Evolutionary conservation across 2,888 invertebrate species (phyloP).

Genomic region (Acleris literana): DNA sequence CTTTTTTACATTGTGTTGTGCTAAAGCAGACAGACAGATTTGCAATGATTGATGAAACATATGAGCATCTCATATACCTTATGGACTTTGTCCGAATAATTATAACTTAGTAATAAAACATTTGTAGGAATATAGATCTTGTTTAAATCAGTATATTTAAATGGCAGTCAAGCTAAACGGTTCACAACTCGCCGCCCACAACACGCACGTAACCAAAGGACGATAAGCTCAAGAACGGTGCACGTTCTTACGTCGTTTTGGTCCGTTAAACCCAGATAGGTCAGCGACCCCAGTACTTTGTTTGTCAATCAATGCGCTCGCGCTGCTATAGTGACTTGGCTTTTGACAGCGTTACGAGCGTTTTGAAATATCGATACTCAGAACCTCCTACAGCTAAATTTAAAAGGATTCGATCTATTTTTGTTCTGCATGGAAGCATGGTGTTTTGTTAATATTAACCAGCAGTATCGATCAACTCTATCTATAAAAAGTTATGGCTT

Average conservation of each 20-base stretch:
- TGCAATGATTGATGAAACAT: too few species aligned
- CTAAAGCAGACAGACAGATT: too few species aligned
- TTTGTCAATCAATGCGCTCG: slow-evolving; percentile 33
- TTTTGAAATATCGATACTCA: slow-evolving; percentile 15
- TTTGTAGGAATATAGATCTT: neutral
- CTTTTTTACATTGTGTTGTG: too few species aligned
- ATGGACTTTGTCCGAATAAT: too few species aligned
- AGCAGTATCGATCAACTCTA: too few species aligned
- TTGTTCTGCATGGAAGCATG: too few species aligned
- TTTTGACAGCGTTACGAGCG: slow-evolving; percentile 27
- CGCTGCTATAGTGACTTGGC: slow-evolving; percentile 8
- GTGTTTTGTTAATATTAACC: too few species aligned
- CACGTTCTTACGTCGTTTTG: slow-evolving; percentile 9
- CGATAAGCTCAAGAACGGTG: neutral
- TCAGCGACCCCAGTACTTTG: slow-evolving; percentile 25
- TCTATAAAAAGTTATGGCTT: too few species aligned
- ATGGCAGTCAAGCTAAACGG: slow-evolving; percentile 1
- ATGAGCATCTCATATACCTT: too few species aligned
- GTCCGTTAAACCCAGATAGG: slow-evolving; percentile 8
- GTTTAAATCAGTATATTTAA: neutral
- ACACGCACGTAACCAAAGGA: neutral
- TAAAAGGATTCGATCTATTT: neutral
- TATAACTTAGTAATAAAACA: too few species aligned
- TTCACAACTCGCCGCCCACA: slow-evolving; percentile 9
- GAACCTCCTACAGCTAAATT: neutral